Evolutionary conservation across 1,140 invertebrate genomes (phyloP), one percentile per base, ranked within the genome.

Genomic region (Heliconius melpomene): DNA sequence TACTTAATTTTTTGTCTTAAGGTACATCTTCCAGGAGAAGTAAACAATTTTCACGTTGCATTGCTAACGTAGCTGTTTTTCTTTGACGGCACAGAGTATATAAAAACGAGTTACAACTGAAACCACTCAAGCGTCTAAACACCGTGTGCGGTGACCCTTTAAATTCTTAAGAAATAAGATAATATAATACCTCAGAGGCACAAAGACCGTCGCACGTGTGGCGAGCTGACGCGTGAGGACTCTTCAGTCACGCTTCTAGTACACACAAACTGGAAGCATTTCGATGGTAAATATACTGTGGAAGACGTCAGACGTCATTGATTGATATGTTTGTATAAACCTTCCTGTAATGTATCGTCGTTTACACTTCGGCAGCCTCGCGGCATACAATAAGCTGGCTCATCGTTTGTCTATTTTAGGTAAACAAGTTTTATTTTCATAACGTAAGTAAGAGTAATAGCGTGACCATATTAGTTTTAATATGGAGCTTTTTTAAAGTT

Each of bases 261-360:
- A 83, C 81, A 85, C 86, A 87, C 81, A 85, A 83, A 84, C 79
- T 79, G 73, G 78, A 80, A 78, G 81, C 76, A 80, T 83, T 82
- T 82, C 80, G 79, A 83, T 81, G 77, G 82, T 84, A 82, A 85
- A 79, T 84, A 77, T 79, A 75, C 38, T 77, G 72, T 83, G 70
- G 52, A 78, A 83, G 74, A 84, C 78, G 83, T 83, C 83, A 82
- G 78, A 38, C 74, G 36, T 74, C 66, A 81, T 66, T 88, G 87
- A 88, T 88, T 85, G 87, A 86, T 85, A 83, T 82, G 83, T 86
- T 83, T 85, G 79, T 79, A 74, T 71, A 81, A 78, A 74, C 57
- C 75, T 79, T 60, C 23, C 46, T 32, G 72, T 79, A 82, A 84
- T 82, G 74, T 73, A 82, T 79, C 72, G 46, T 32, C 72, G 73